Evolutionary conservation across 2,113 vertebrate species (phyloP), one percentile per base, ranked within the genome.

Genomic region (human (Homo sapiens)): DNA sequence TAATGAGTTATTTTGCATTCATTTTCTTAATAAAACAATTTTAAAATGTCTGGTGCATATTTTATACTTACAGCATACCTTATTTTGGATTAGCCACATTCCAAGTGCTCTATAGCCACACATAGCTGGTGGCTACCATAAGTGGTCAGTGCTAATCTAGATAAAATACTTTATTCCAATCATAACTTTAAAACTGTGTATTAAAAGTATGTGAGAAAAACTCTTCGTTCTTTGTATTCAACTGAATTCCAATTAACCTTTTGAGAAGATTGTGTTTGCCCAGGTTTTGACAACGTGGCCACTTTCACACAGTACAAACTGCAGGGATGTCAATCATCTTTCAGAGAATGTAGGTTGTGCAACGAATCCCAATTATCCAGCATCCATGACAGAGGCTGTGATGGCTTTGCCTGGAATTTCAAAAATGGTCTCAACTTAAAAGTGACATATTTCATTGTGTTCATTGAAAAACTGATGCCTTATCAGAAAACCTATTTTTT

Each of bases 401-500:
- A 97, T 68, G 88, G 87, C 83, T 97, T 96, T 96, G 64, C 89
- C 90, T 97, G 48, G 55, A 93, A 83, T 97, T 94, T 96, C 79
- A 97, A 93, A 96, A 96, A 83, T 90, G 89, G 64, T 88, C 93
- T 97, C 79, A 93, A 94, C 55, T 97, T 93, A 79, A 97, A 97
- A 97, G 96, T 97, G 96, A 97, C 97, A 96, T 75, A 89, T 94
- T 94, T 97, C 96, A 93, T 84, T 78, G 70, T 95, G 75, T 92
- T 94, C 90, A 52, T 52, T 52, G 89, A 50, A 90, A 94, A 96
- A 89, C 79, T 81, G 86, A 94, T 90, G 64, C 52, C 84, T 84
- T 97, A 97, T 97, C 97, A 97, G 96, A 95, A 97, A 97, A 90
- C 88, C 57, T 81, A 55, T 96, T 96, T 97, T 97, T 94, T 96